A percentile compares a stretch with the other conserved stretches of the same genome.
Conservation (phyloP, 2,888 invertebrate species). For the Exephanes ischioxanthus region DNA sequence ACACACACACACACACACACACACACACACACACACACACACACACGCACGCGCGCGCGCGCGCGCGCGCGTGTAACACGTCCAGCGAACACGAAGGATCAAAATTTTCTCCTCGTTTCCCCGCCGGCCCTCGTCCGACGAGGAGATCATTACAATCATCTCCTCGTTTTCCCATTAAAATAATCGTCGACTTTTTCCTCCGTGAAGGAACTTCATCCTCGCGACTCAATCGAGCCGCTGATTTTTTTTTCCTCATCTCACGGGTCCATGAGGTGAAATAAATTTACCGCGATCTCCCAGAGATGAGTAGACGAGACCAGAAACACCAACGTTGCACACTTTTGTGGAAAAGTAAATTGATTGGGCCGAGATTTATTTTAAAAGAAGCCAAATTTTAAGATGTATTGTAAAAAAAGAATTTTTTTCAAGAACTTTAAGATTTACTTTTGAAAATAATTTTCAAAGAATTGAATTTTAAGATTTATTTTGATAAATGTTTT, state of each 20-base stretch:
- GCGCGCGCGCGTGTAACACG: neutral
- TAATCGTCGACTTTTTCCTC: neutral
- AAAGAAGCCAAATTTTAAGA: no score
- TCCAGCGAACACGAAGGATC: neutral
- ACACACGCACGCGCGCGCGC: no score
- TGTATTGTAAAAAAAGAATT: no score
- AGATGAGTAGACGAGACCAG: neutral
- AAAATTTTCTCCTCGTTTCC: neutral
- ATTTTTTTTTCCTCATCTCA: neutral
- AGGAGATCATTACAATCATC: neutral
- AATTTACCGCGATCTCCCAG: neutral
- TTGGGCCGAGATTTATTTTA: neutral
- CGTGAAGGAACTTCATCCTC: conserved; percentile 1
- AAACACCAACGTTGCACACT: neutral
- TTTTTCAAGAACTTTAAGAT: no score
- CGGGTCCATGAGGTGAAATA: neutral
- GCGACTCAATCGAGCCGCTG: neutral
- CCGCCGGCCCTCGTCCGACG: no score
- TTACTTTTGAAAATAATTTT: no score
- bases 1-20: no score
- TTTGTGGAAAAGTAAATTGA: neutral
- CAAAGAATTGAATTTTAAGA: no score
- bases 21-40: no score
- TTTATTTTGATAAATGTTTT: no score
- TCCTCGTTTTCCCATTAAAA: conserved; percentile 13